Conservation (phyloP, 2,888 invertebrate genomes). For the Sminthurinus aureus region DNA sequence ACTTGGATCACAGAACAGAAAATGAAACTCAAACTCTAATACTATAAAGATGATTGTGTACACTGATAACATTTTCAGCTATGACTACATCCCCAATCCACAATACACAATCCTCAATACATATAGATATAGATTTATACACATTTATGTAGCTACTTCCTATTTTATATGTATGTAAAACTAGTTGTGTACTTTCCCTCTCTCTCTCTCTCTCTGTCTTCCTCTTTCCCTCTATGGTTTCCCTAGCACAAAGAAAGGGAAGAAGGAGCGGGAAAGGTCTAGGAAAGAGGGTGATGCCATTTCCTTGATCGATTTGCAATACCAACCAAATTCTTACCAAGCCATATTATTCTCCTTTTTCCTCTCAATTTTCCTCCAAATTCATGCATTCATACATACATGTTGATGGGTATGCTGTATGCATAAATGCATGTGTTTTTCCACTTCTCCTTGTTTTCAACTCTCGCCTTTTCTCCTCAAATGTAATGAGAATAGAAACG, state of each 20-base stretch:
- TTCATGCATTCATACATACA: neutral
- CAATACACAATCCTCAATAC: neutral
- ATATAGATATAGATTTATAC: neutral
- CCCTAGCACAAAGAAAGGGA: slow-evolving; percentile 13
- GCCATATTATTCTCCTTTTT: neutral
- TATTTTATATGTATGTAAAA: neutral
- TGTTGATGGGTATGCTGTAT: neutral
- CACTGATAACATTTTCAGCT: neutral
- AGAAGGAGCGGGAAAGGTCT: slow-evolving; percentile 23
- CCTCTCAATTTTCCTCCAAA: slow-evolving; percentile 3
- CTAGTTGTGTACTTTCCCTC: neutral
- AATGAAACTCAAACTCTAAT: neutral
- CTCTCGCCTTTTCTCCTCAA: neutral
- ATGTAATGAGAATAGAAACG: neutral
- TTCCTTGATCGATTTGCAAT: slow-evolving; percentile 41
- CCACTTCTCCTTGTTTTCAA: neutral
- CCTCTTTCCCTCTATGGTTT: slow-evolving; percentile 10
- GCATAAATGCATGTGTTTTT: neutral
- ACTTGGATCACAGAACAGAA: slow-evolving; percentile 13
- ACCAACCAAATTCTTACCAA: slow-evolving; percentile 20
- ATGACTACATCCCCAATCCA: neutral
- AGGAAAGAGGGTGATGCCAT: slow-evolving; percentile 36
- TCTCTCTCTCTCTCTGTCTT: neutral
- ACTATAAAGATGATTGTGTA: neutral
- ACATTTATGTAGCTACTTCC: neutral